phyloP scores from a whole-genome alignment of 2,797 vertebrate species.

The Liasis olivaceus region DNA sequence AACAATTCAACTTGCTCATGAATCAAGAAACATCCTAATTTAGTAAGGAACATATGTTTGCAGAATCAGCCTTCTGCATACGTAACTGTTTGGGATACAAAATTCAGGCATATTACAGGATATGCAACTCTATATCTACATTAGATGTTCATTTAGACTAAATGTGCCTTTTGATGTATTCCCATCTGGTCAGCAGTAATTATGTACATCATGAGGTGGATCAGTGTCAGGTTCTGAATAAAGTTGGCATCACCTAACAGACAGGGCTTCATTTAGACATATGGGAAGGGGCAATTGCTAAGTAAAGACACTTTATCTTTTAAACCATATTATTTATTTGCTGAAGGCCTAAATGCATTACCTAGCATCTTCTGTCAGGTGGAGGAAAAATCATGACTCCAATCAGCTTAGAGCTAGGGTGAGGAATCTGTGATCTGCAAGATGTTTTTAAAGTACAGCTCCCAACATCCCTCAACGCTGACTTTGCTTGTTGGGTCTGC shows the following conservation, averaged over 20 bases:
- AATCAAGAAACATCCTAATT: background rate
- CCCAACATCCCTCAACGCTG: background rate
- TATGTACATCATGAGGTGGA: background rate
- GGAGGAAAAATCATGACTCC: background rate
- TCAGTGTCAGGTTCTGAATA: background rate
- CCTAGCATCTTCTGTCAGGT: background rate
- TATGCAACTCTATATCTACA: background rate
- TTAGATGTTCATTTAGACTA: background rate
- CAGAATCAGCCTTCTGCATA: background rate
- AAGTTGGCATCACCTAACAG: background rate
- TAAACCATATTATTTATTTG: background rate
- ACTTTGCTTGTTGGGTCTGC: background rate
- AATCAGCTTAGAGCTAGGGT: too few species aligned
- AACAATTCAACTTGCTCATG: background rate
- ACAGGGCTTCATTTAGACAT: background rate
- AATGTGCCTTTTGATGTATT: background rate
- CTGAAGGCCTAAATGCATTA: background rate
- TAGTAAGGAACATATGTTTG: background rate
- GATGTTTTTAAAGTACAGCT: background rate
- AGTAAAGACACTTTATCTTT: background rate
- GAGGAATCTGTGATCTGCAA: background rate
- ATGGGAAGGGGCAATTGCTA: background rate
- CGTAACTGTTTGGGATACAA: too few species aligned
- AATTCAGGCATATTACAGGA: background rate
- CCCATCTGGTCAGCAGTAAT: background rate